Conservation (phyloP, 2,113 vertebrate species). For the Benitochromis conjunctus region DNA sequence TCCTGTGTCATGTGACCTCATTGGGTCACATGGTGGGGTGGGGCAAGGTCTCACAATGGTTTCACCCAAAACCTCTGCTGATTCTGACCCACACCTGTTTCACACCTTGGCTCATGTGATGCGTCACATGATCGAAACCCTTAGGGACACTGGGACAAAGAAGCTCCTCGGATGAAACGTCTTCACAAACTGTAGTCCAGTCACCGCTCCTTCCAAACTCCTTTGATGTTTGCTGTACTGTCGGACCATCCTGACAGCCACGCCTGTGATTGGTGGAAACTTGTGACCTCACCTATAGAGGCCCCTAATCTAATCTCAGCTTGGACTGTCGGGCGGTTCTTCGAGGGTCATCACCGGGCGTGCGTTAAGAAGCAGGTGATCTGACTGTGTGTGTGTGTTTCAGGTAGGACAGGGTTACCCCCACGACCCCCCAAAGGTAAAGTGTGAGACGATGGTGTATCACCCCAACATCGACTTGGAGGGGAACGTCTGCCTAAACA, state of each 20-base stretch:
- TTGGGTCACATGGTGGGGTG: background rate
- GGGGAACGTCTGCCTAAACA: slow-evolving; percentile 98
- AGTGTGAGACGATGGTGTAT: slow-evolving; percentile 98
- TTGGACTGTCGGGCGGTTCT: background rate
- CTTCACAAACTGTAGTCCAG: background rate
- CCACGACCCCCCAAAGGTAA: slow-evolving; percentile 95
- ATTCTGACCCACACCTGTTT: background rate
- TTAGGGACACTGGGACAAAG: background rate
- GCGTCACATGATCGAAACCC: background rate
- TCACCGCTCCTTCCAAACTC: background rate
- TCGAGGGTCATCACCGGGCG: rapidly evolving
- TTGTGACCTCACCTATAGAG: background rate
- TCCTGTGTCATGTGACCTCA: background rate
- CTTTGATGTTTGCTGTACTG: background rate
- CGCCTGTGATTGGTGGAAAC: background rate
- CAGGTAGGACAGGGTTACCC: slow-evolving; percentile 97
- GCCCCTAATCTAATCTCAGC: background rate
- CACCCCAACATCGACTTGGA: slow-evolving; percentile 98
- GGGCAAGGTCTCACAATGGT: background rate
- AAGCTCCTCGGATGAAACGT: background rate
- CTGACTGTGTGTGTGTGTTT: background rate
- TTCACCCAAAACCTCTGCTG: background rate
- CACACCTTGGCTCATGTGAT: background rate
- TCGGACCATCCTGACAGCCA: background rate
- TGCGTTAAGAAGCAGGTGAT: background rate